A percentile compares a stretch with the other conserved stretches of the same genome.
Evolutionary conservation across 2,797 vertebrate genomes (phyloP).

Genomic region (Xenentodon cancila): DNA sequence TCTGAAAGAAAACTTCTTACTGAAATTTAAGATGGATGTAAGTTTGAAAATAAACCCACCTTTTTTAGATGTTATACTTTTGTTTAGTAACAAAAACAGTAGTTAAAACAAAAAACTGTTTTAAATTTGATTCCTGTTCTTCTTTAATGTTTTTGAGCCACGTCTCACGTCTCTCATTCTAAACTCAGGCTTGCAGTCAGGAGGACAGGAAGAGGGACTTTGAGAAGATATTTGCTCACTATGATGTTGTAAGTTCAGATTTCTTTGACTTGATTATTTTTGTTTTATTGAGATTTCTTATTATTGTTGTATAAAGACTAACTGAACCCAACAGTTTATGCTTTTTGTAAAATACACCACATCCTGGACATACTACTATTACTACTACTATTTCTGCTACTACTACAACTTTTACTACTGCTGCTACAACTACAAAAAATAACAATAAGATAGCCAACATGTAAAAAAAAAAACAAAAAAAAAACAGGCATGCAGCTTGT

Average conservation of each 20-base stretch:
- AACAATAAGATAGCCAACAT: too few relatives aligned
- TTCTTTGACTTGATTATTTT: neutral
- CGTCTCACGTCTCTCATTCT: neutral
- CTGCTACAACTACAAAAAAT: too few relatives aligned
- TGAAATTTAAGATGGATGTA: slow-evolving; percentile 95
- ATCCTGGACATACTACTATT: too few relatives aligned
- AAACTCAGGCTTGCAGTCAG: slow-evolving; percentile 84
- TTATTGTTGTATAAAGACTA: neutral
- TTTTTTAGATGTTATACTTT: neutral
- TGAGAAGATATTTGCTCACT: slow-evolving; percentile 94
- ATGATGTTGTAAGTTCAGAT: slow-evolving; percentile 89
- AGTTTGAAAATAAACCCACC: slow-evolving; percentile 57
- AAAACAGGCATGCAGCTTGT: neutral
- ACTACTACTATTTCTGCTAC: too few relatives aligned
- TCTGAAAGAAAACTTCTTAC: slow-evolving; percentile 93
- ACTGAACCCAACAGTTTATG: fast-evolving
- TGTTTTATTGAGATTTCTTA: neutral
- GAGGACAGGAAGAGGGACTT: slow-evolving; percentile 92
- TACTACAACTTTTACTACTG: too few relatives aligned
- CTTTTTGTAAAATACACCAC: neutral
- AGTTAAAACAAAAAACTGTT: neutral
- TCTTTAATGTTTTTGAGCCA: too few relatives aligned
- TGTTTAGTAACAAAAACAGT: too few relatives aligned
- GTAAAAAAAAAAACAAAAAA: too few relatives aligned
- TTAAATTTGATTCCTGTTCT: too few relatives aligned